Base-by-base conservation (phyloP, 2,888 invertebrate species). In the Pseudeuparius sepicola region DNA sequence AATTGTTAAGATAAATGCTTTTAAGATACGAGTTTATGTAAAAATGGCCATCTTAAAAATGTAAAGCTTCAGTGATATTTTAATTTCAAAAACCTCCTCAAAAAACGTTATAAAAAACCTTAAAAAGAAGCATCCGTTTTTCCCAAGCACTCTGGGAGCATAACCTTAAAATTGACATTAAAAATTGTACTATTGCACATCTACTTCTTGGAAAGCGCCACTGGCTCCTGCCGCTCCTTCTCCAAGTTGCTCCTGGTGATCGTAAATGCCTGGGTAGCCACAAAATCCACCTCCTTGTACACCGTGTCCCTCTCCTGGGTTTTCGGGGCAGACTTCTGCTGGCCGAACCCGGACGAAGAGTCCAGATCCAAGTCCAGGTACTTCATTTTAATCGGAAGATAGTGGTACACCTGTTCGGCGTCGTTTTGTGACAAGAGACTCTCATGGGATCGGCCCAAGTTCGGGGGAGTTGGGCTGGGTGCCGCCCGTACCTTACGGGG, bases 221-320 rank as follows among this genome's bases (percentile, higher is more conserved):
- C 47, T 5, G 56, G 55, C 34, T 58, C 57, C 33, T 58, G 56
- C 43, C 81, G 63, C 18, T 76, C 76, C 41, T 76, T 78, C 55
- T 82, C 85, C 1, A 83, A 78, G 53, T 82, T 79, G 55, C 83
- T 79, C 32, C 83, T 71, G 20, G 86, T 89, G 40, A 83, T 78
- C 61, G 86, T 88, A 55, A 94, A 87, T 4, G 92, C 93, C 57
- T 88, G 81, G 0, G 93, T 94, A 67, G 90, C 93, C 32, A 88
- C 67, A 65, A 93, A 93, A 65, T 94, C 93, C 1, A 94, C 90
- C 2, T 84, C 86, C 59, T 90, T 88, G 62, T 93, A 93, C 5
- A 86, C 86, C 1, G 82, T 69, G 37, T 53, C 53, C 17, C 43
- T 49, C 2, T 48, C 51, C 2, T 51, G 48, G 3, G 37, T 2